Base-by-base conservation (phyloP, 2,113 vertebrate genomes). In the Nycticryphes semicollaris region DNA sequence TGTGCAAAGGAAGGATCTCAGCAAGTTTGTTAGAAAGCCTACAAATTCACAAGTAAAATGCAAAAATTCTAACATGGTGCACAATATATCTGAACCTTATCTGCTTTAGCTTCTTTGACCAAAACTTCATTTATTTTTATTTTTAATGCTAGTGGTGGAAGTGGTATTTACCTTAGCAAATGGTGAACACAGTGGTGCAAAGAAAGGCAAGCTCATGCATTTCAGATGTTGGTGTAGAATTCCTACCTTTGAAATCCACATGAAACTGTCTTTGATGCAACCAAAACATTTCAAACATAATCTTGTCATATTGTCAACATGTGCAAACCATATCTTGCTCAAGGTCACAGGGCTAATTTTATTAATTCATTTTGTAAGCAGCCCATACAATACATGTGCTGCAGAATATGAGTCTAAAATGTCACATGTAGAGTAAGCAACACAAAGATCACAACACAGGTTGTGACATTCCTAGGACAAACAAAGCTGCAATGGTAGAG, bases 51-150 rank as follows among this genome's bases (percentile, higher is more conserved):
- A 64, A 67, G 12, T 28, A 45, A 79, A 93, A 77, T 31, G 35
- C 7, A 57, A 30, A 73, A 72, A 75, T 62, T 56, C 24, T 76
- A 68, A 10, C 39, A 17, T 4, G 6, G 73, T 84, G 20, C 22
- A 1, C 68, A 53, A 80, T 90, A 59, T 41, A 72, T 48, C 63
- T 67, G 69, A 79, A 84, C 54, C 53, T 77, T 53, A 92, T 75
- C 79, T 96, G 45, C 39, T 90, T 33, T 25, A 74, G 8, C 12
- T 76, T 79, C 47, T 67, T 95, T 63, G 21, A 93, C 56, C 23
- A 85, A 84, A 83, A 88, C 19, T 86, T 93, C 43, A 63, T 83
- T 77, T 64, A 43, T 84, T 95, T 93, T 90, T 56, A 89, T 93
- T 95, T 91, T 62, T 87, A 91, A 92, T 54, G 73, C 27, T 66